phyloP scores from a whole-genome alignment of 2,888 invertebrate species.

The Stenoptilia bipunctidactyla region DNA sequence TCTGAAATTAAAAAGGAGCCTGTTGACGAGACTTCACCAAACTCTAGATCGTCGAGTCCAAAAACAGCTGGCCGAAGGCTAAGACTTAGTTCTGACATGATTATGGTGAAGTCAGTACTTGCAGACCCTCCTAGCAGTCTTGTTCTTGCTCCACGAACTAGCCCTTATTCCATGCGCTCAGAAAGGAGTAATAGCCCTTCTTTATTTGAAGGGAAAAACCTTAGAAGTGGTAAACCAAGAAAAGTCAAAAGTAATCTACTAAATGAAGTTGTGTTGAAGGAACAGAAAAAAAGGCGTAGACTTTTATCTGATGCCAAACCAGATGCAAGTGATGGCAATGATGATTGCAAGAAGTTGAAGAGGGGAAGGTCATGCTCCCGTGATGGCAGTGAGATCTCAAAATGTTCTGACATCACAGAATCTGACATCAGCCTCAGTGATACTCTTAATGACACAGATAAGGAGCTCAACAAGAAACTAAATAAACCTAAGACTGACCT shows the following conservation, averaged over 20 bases:
- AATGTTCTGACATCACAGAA: conserved; percentile 72
- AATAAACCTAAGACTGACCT: conserved; percentile 69
- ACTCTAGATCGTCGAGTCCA: conserved; percentile 61
- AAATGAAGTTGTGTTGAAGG: conserved; percentile 70
- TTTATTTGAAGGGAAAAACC: conserved; percentile 62
- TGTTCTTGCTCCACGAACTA: conserved; percentile 55
- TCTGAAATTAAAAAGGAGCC: conserved; percentile 62
- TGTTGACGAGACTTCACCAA: conserved; percentile 44
- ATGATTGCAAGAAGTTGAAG: conserved; percentile 55
- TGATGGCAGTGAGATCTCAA: conserved; percentile 73
- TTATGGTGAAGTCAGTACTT: conserved; percentile 59
- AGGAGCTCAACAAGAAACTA: conserved; percentile 65
- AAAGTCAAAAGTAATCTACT: conserved; percentile 70
- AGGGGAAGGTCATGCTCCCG: conserved; percentile 61
- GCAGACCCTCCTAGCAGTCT: conserved; percentile 46
- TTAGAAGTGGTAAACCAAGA: conserved; percentile 77
- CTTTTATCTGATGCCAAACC: conserved; percentile 69
- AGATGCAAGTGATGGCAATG: conserved; percentile 39
- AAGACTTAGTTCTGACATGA: conserved; percentile 57
- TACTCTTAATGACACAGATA: conserved; percentile 53
- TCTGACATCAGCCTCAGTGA: conserved; percentile 75
- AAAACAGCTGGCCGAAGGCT: conserved; percentile 51
- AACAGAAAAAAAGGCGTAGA: conserved; percentile 65
- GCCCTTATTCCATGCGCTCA: conserved; percentile 73
- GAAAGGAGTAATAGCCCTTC: conserved; percentile 69